Evolutionary conservation across 2,113 vertebrate species (phyloP).

Genomic region (Nyctereutes procyonoides): DNA sequence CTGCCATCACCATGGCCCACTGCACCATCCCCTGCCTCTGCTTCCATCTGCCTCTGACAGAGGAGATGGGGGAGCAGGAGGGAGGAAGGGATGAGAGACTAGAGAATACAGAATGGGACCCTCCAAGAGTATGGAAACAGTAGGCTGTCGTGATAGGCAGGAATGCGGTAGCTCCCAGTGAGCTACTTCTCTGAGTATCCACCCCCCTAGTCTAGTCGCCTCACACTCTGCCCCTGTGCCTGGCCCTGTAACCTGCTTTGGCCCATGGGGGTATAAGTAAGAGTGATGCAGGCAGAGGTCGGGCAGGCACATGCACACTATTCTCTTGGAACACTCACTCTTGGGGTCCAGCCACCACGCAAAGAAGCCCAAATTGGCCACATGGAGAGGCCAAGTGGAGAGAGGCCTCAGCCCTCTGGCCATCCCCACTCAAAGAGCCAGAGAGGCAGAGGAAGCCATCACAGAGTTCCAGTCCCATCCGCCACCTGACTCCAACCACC

Average conservation of each 20-base stretch:
- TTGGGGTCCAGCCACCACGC: neutral
- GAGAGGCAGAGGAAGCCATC: neutral
- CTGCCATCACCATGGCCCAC: neutral
- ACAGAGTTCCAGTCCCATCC: neutral
- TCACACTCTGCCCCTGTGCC: neutral
- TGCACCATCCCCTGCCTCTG: neutral
- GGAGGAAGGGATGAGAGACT: neutral
- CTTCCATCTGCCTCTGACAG: neutral
- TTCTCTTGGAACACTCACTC: neutral
- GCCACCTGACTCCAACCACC: neutral
- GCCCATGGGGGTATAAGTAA: neutral
- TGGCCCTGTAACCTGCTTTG: neutral
- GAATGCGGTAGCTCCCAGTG: neutral
- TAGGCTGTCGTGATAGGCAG: neutral
- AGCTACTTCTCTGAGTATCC: neutral
- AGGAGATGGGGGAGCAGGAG: neutral
- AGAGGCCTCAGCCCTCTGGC: neutral
- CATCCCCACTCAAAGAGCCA: neutral
- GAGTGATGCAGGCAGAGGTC: neutral
- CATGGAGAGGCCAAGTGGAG: neutral
- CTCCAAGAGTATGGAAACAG: neutral
- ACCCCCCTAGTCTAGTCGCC: neutral
- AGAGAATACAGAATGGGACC: neutral
- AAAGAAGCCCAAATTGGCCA: constrained; percentile 1
- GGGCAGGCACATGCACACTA: neutral